These are phyloP conservation scores for Peucedramus taeniatus DNA, from an alignment of 2,113 vertebrate genomes.

Conservation along the genomic window DNA sequence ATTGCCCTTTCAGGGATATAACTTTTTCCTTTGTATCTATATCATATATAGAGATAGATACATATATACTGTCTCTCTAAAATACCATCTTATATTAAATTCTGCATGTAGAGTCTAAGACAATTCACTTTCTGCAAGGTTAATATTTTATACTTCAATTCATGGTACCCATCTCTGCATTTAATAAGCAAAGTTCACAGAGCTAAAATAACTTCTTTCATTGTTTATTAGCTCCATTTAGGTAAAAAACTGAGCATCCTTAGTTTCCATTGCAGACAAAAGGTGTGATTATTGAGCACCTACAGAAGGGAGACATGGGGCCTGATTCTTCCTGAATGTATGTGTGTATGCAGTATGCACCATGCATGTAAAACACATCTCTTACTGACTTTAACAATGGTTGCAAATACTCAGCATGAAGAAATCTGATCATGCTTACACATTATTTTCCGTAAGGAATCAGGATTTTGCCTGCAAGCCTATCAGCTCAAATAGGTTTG, in stretches of 20 bases:
- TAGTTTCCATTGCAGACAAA: neutral
- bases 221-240: neutral
- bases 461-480: neutral
- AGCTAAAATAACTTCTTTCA: neutral
- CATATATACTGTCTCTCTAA: neutral
- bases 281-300: neutral
- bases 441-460: neutral
- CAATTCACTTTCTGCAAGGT: neutral
- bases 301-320: neutral
- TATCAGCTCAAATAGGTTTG: neutral
- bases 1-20: neutral
- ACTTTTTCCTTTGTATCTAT: neutral
- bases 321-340: neutral
- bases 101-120: neutral
- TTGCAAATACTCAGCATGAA: neutral
- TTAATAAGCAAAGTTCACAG: neutral
- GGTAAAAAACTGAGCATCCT: neutral
- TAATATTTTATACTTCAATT: slow-evolving; percentile 1
- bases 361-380: neutral
- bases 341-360: neutral
- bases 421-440: neutral
- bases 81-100: neutral
- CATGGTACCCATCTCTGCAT: neutral
- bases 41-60: neutral
- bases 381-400: neutral